phyloP scores from a whole-genome alignment of 1,140 invertebrate species.

The Formica exsecta region DNA sequence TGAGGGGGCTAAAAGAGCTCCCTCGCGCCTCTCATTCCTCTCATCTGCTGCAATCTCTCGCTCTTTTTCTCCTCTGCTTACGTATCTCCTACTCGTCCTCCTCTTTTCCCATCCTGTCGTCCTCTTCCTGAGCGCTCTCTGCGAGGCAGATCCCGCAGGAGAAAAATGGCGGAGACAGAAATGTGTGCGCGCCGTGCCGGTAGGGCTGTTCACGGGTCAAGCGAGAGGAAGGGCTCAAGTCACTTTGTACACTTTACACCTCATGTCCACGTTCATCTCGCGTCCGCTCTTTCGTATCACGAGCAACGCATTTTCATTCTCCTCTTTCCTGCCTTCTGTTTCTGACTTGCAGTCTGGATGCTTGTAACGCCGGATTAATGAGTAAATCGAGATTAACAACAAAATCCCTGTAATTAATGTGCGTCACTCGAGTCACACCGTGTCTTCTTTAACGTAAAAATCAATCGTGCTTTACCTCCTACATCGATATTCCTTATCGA shows the following conservation, averaged over 20 bases:
- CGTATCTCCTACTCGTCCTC: not conserved
- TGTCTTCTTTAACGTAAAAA: slow-evolving; percentile 38
- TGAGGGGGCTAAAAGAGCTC: slow-evolving; percentile 61
- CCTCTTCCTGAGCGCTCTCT: slow-evolving; percentile 5
- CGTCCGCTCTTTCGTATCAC: slow-evolving; percentile 27
- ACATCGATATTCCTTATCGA: slow-evolving; percentile 14
- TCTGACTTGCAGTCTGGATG: slow-evolving; percentile 31
- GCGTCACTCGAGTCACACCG: slow-evolving; percentile 37
- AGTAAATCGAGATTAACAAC: slow-evolving; percentile 54
- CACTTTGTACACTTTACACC: slow-evolving; percentile 31
- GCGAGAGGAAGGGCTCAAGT: slow-evolving; percentile 6
- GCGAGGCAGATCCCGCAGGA: slow-evolving; percentile 46
- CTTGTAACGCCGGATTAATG: slow-evolving; percentile 55
- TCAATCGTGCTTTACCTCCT: slow-evolving; percentile 2
- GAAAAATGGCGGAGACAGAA: slow-evolving; percentile 51
- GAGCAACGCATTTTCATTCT: not conserved
- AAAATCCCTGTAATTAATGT: slow-evolving; percentile 35
- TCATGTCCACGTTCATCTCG: slow-evolving; percentile 35
- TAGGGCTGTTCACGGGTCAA: slow-evolving; percentile 26
- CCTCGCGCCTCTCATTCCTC: slow-evolving; percentile 33
- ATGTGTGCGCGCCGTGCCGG: not conserved
- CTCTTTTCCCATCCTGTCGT: slow-evolving; percentile 17
- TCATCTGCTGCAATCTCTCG: slow-evolving; percentile 65
- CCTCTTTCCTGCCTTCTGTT: not conserved
- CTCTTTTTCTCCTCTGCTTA: slow-evolving; percentile 45